Percentiles rank a stretch among this genome's conserved stretches.
Conservation (phyloP, 2,888 invertebrate genomes). For the Nasonovia ribisnigri region DNA sequence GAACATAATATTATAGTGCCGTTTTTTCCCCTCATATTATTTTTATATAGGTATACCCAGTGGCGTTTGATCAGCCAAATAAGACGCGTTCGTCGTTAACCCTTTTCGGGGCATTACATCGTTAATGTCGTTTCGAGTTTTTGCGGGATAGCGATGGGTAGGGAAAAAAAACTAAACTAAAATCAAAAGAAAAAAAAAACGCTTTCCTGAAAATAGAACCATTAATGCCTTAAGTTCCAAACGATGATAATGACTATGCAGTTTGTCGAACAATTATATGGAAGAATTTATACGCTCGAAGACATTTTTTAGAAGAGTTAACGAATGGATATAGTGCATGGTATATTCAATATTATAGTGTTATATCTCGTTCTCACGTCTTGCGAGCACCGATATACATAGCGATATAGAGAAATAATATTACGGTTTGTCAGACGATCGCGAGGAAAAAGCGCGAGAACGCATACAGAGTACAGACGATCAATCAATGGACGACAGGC, state of each 20-base stretch:
- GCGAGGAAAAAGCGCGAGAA: neutral
- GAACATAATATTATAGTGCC: neutral
- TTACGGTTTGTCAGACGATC: neutral
- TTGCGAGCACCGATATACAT: neutral
- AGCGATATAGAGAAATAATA: neutral
- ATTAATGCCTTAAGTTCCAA: neutral
- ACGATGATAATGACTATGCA: neutral
- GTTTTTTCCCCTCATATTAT: neutral
- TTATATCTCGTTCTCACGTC: neutral
- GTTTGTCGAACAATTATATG: neutral
- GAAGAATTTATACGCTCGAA: neutral
- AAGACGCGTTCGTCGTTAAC: slow-evolving; percentile 51
- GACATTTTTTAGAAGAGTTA: neutral
- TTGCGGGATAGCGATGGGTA: neutral
- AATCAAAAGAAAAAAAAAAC: neutral
- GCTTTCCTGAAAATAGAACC: neutral
- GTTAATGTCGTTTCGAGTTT: slow-evolving; percentile 51
- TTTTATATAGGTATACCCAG: neutral
- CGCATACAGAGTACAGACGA: slow-evolving; percentile 20
- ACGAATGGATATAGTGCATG: neutral
- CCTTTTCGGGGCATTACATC: slow-evolving; percentile 33
- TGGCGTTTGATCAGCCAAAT: neutral
- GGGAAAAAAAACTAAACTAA: neutral
- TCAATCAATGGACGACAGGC: slow-evolving; percentile 52
- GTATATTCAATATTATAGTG: neutral